These are phyloP conservation scores for Apostichopus japonicus DNA, from an alignment of 35 echinoderm and acorn worm species.

Conservation along the genomic window DNA sequence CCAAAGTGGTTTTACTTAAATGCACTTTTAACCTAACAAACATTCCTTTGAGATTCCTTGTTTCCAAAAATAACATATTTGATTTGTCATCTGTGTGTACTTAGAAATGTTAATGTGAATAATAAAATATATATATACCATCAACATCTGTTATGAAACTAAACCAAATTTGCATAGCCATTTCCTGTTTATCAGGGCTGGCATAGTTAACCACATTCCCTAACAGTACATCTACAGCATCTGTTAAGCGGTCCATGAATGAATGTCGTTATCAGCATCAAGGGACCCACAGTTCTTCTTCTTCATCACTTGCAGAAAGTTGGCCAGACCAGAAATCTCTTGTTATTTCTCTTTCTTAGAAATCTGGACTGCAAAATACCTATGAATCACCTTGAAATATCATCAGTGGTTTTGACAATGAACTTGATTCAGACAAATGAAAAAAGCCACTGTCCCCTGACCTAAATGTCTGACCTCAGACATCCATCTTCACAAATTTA, in stretches of 20 bases:
- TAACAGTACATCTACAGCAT: not conserved
- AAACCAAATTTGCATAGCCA: not conserved
- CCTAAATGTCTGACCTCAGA: not conserved
- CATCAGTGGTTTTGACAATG: not conserved
- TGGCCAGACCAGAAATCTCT: not conserved
- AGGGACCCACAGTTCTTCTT: not conserved
- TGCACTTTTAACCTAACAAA: too few relatives aligned
- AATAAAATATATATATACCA: too few relatives aligned
- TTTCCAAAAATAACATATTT: too few relatives aligned
- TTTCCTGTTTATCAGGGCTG: not conserved
- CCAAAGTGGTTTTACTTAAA: too few relatives aligned
- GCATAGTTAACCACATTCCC: not conserved
- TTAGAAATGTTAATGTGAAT: too few relatives aligned
- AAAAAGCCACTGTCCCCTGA: not conserved
- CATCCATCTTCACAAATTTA: not conserved
- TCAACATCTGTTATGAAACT: not conserved
- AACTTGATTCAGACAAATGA: conserved; percentile 8
- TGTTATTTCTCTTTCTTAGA: not conserved
- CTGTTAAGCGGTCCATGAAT: not conserved
- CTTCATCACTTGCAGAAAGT: not conserved
- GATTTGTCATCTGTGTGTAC: too few relatives aligned
- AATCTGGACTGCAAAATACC: not conserved
- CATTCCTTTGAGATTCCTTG: too few relatives aligned
- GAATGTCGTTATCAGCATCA: not conserved
- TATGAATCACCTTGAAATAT: conserved; percentile 4